These are phyloP conservation scores for Helicoverpa zea DNA, from an alignment of 1,140 invertebrate genomes.

Conservation along the genomic window DNA sequence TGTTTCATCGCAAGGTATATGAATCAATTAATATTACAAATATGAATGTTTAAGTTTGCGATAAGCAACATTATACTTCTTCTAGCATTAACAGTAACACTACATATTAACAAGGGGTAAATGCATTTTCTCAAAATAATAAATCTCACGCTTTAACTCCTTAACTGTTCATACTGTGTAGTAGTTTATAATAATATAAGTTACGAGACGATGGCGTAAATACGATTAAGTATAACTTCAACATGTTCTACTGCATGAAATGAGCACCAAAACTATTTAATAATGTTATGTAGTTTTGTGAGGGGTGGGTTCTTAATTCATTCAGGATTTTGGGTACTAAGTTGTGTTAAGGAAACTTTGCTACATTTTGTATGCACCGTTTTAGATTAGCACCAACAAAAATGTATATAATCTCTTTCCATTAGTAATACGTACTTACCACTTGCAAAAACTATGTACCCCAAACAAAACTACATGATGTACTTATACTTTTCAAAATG, in stretches of 20 bases:
- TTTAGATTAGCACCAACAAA: constrained; percentile 10
- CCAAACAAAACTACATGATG: constrained; percentile 31
- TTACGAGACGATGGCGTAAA: constrained; percentile 52
- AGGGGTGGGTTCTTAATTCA: neutral
- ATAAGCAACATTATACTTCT: constrained; percentile 50
- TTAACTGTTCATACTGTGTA: constrained; percentile 43
- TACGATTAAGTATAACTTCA: constrained; percentile 53
- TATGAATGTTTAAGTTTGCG: constrained; percentile 49
- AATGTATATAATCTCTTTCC: neutral
- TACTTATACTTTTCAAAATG: constrained; percentile 27
- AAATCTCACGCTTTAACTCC: constrained; percentile 47
- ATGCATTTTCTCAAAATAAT: constrained; percentile 78
- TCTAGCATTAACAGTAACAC: constrained; percentile 61
- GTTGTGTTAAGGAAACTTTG: neutral
- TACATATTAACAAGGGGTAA: constrained; percentile 72
- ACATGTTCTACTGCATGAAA: constrained; percentile 64
- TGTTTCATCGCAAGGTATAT: constrained; percentile 7
- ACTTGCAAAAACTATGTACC: neutral
- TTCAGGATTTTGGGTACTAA: neutral
- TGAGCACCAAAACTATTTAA: constrained; percentile 57
- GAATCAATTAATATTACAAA: constrained; percentile 31
- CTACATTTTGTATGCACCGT: neutral
- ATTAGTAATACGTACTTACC: neutral
- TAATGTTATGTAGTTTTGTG: constrained; percentile 38
- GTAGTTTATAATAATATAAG: constrained; percentile 48